Conservation (phyloP, 2,113 vertebrate genomes). For the Orthonyx spaldingii region DNA sequence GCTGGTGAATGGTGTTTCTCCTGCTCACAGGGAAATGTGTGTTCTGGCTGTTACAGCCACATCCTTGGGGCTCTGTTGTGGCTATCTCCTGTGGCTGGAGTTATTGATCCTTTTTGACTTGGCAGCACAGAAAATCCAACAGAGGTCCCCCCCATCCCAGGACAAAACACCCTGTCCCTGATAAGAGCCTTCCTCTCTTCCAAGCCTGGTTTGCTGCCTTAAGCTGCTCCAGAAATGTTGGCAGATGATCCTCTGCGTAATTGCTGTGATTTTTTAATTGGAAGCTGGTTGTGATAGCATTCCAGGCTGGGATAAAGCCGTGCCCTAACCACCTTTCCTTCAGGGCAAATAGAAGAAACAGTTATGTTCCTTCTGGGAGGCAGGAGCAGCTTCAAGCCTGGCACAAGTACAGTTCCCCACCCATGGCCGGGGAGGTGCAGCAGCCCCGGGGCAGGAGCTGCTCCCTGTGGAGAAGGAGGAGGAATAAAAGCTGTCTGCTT, state of each 20-base stretch:
- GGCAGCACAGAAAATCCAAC: neutral
- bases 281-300: neutral
- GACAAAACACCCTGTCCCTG: neutral
- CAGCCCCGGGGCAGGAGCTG: neutral
- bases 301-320: neutral
- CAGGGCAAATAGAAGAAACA: neutral
- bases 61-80: neutral
- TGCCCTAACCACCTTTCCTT: neutral
- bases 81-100: neutral
- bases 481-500: neutral
- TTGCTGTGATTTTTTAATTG: neutral
- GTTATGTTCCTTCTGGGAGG: neutral
- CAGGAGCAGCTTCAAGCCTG: neutral
- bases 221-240: neutral
- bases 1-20: neutral
- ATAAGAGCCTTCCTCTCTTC: neutral
- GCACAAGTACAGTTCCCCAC: neutral
- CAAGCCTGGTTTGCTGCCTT: neutral
- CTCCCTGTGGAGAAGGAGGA: neutral
- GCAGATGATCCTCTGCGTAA: neutral
- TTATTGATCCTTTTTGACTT: neutral
- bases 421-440: accelerated
- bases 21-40: neutral
- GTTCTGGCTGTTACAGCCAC: neutral
- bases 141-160: neutral